phyloP scores from a whole-genome alignment of 2,888 invertebrate species.

The Penaeus monodon region DNA sequence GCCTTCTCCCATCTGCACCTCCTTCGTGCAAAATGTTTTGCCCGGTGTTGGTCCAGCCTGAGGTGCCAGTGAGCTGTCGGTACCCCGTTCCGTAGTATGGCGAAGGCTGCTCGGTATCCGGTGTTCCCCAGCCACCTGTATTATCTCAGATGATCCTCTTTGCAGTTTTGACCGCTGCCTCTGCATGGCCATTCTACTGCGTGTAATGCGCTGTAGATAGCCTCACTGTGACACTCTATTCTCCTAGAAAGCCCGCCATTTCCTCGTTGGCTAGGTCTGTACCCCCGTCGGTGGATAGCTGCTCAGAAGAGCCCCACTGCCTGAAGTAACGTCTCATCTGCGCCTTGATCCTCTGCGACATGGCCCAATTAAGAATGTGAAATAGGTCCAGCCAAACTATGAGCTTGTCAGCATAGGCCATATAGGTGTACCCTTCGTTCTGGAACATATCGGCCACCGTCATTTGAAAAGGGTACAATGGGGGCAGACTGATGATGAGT shows the following conservation, averaged over 20 bases:
- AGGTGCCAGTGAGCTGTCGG: no score
- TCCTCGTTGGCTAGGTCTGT: conserved; percentile 6
- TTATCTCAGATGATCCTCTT: conserved; percentile 6
- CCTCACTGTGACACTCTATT: conserved; percentile 22
- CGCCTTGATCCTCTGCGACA: background rate
- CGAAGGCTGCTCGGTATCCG: background rate
- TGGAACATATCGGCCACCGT: background rate
- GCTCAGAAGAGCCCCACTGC: background rate
- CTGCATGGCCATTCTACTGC: conserved; percentile 7
- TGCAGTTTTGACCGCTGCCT: background rate
- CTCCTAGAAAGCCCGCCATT: background rate
- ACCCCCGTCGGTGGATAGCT: conserved; percentile 1
- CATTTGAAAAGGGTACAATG: background rate
- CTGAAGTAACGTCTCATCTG: background rate
- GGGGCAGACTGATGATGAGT: background rate
- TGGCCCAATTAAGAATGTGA: conserved; percentile 15
- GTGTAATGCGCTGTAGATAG: conserved; percentile 31
- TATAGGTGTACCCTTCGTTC: no score
- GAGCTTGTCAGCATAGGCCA: background rate
- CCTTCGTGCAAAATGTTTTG: no score
- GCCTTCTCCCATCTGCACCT: no score
- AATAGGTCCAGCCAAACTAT: background rate
- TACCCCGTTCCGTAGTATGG: background rate
- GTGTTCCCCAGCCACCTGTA: background rate
- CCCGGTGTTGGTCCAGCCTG: no score